Evolutionary conservation across 53 echinoderm and acorn worm species (phyloP).

Genomic region (Zoroaster sp.): DNA sequence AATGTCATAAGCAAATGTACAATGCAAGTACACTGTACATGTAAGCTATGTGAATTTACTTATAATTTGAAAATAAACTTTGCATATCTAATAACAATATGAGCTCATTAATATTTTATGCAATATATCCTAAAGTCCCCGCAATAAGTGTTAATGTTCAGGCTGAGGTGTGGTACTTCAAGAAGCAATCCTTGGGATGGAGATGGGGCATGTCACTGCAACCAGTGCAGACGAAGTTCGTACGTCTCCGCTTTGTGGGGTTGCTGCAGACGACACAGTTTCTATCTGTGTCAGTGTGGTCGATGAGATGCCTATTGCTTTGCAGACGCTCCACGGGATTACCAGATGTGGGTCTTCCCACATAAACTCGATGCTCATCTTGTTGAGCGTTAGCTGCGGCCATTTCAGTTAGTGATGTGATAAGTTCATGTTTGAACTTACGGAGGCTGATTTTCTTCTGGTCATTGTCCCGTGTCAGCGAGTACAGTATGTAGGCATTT

Average conservation of each 20-base stretch:
- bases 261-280: slow-evolving; percentile 54
- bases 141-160: not conserved
- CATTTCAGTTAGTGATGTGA: slow-evolving; percentile 3
- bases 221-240: slow-evolving; percentile 45
- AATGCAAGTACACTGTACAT: too few relatives aligned
- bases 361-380: not conserved
- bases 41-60: too few relatives aligned
- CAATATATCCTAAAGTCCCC: not conserved
- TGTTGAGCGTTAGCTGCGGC: not conserved
- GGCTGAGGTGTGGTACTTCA: slow-evolving; percentile 8
- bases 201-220: slow-evolving; percentile 38
- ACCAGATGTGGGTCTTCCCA: not conserved
- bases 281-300: slow-evolving; percentile 8
- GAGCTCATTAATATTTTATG: too few relatives aligned
- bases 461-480: slow-evolving; percentile 10
- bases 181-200: slow-evolving; percentile 58
- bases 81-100: too few relatives aligned
- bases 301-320: slow-evolving; percentile 25
- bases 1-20: too few relatives aligned
- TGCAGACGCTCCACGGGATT: not conserved
- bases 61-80: too few relatives aligned
- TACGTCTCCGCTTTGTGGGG: not conserved
- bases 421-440: slow-evolving; percentile 43
- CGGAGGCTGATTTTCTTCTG: slow-evolving; percentile 5
- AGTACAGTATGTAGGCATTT: slow-evolving; percentile 37